These are phyloP conservation scores for Drosophila mulleri DNA, from an alignment of 2,888 invertebrate genomes.

Conservation along the genomic window DNA sequence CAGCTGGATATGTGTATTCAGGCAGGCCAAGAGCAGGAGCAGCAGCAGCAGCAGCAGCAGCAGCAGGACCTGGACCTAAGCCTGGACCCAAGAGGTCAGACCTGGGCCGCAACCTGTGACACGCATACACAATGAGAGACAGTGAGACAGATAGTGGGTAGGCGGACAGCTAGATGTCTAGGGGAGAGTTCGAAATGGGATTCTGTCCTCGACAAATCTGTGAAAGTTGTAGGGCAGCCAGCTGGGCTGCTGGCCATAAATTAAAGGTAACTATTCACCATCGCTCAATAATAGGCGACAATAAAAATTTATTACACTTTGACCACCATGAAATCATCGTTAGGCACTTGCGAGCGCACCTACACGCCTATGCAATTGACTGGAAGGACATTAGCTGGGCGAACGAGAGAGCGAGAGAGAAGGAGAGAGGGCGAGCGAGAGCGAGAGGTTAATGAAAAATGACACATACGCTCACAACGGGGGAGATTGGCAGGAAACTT, in stretches of 20 bases:
- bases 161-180: slow-evolving; percentile 13
- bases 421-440: no score
- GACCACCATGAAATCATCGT: slow-evolving; percentile 85
- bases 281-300: slow-evolving; percentile 75
- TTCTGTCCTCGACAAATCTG: slow-evolving; percentile 21
- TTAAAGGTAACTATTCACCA: slow-evolving; percentile 59
- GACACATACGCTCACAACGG: slow-evolving; percentile 37
- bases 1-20: slow-evolving; percentile 66
- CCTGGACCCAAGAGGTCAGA: slow-evolving; percentile 31
- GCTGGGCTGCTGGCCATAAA: slow-evolving; percentile 64
- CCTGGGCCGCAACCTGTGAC: slow-evolving; percentile 61
- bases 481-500: slow-evolving; percentile 57
- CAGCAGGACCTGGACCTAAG: slow-evolving; percentile 5
- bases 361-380: slow-evolving; percentile 57
- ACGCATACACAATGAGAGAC: slow-evolving; percentile 56
- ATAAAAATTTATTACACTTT: slow-evolving; percentile 82
- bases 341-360: slow-evolving; percentile 62
- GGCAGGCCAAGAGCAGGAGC: slow-evolving; percentile 11
- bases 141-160: slow-evolving; percentile 1
- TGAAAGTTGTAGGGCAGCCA: slow-evolving; percentile 45
- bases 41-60: slow-evolving; percentile 11
- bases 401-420: background rate
- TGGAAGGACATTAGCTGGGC: slow-evolving; percentile 37
- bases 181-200: slow-evolving; percentile 11
- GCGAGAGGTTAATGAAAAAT: slow-evolving; percentile 77